Evolutionary conservation across 1,140 invertebrate genomes (phyloP).

Genomic region (Gyrodactylus salaris): DNA sequence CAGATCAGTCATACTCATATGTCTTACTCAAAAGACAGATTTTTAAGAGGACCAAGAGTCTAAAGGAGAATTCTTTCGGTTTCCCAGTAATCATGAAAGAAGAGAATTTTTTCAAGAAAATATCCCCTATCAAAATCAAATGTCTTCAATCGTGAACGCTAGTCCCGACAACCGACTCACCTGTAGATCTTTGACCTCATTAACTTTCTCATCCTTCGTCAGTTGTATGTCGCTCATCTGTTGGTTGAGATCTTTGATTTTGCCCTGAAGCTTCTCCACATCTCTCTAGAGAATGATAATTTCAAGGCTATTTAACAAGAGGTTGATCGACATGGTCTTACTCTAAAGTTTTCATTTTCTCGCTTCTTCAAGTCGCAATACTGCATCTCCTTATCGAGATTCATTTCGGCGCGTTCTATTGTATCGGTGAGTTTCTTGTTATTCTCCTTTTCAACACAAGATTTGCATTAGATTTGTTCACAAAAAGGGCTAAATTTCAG

Average conservation of each 20-base stretch:
- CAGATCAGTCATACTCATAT: too few relatives aligned
- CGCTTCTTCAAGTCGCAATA: slow-evolving; percentile 4
- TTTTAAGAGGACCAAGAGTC: too few relatives aligned
- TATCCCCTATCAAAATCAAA: too few relatives aligned
- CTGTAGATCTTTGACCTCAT: background rate
- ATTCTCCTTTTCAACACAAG: slow-evolving; percentile 1
- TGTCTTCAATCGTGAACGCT: too few relatives aligned
- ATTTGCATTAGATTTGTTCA: too few relatives aligned
- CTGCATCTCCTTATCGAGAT: slow-evolving; percentile 6
- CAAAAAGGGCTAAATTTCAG: too few relatives aligned
- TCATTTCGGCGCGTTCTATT: slow-evolving; percentile 3
- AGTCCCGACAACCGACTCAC: too few relatives aligned
- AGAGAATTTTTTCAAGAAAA: too few relatives aligned
- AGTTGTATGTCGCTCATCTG: background rate
- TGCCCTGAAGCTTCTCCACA: background rate
- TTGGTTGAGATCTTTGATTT: slow-evolving; percentile 1
- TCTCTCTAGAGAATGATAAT: background rate
- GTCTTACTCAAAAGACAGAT: too few relatives aligned
- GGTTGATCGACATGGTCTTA: too few relatives aligned
- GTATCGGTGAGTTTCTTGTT: slow-evolving; percentile 5
- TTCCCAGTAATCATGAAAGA: too few relatives aligned
- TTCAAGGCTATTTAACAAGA: background rate
- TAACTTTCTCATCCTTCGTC: background rate
- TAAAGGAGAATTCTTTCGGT: too few relatives aligned
- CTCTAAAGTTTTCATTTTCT: background rate